Percentiles rank a stretch among this genome's conserved stretches.
phyloP scores from a whole-genome alignment of 2,113 vertebrate species.

The Cisticola juncidis region DNA sequence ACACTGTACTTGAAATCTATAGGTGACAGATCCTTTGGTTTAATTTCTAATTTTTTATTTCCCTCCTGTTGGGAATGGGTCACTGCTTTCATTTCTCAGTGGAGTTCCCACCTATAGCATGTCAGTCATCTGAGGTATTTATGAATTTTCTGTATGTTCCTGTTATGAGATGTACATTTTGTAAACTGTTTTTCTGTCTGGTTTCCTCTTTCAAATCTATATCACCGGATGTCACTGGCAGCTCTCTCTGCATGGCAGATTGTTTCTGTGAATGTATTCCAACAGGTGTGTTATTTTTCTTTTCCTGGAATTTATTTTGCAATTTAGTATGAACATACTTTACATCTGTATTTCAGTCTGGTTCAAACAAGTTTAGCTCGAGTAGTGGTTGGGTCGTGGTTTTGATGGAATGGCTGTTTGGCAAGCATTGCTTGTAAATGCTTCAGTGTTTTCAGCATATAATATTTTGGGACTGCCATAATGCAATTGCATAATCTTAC shows the following conservation, averaged over 20 bases:
- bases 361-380: constrained; percentile 66
- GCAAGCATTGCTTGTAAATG: constrained; percentile 41
- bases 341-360: constrained; percentile 35
- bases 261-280: background rate
- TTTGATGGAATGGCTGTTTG: constrained; percentile 56
- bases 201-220: background rate
- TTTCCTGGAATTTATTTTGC: constrained; percentile 17
- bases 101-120: background rate
- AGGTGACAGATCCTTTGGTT: background rate
- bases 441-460: constrained; percentile 25
- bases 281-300: constrained; percentile 38
- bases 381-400: constrained; percentile 50
- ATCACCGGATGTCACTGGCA: background rate
- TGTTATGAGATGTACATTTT: background rate
- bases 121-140: background rate
- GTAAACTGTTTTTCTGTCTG: background rate
- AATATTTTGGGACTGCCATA: constrained; percentile 37
- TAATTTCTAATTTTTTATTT: background rate
- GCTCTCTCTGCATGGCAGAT: background rate
- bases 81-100: background rate
- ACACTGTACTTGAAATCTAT: background rate
- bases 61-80: background rate
- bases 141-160: background rate
- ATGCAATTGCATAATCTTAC: constrained; percentile 50
- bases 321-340: background rate